A percentile compares a stretch with the other conserved stretches of the same genome.
These are phyloP conservation scores for Nematostella vectensis DNA, from an alignment of 92 coral and sea anemone genomes.

Conservation along the genomic window DNA sequence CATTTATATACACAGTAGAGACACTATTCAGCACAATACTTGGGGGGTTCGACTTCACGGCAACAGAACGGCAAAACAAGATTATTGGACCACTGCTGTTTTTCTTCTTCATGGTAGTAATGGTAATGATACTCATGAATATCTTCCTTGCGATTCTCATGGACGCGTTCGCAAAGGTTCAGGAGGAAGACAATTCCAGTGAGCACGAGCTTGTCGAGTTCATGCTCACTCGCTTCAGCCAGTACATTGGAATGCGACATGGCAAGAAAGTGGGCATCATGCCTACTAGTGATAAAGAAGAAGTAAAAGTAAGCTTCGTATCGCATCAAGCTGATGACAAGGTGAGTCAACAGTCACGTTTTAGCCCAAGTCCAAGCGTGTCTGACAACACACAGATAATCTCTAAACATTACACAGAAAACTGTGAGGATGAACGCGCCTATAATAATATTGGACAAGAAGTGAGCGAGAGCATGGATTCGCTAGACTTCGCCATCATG, in stretches of 20 bases:
- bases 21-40: conserved; percentile 60
- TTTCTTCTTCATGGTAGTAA: conserved; percentile 73
- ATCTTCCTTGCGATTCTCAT: conserved; percentile 78
- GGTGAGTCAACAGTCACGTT: too few species aligned
- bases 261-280: conserved; percentile 20
- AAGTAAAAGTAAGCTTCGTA: not conserved
- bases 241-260: conserved; percentile 8
- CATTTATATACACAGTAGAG: conserved; percentile 52
- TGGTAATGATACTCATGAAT: conserved; percentile 82
- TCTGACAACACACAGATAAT: too few species aligned
- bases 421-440: not conserved
- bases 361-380: too few species aligned
- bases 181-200: conserved; percentile 54
- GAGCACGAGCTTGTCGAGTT: conserved; percentile 67
- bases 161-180: conserved; percentile 84
- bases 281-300: not conserved
- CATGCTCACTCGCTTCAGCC: conserved; percentile 21
- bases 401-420: not conserved
- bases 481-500: conserved; percentile 17
- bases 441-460: conserved; percentile 1
- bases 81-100: conserved; percentile 76
- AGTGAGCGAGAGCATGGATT: not conserved
- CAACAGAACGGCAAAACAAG: conserved; percentile 40
- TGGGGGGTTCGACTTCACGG: conserved; percentile 81
- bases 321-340: not conserved